Evolutionary conservation across 1,140 invertebrate species (phyloP).

Genomic region (Drosophila asahinai): DNA sequence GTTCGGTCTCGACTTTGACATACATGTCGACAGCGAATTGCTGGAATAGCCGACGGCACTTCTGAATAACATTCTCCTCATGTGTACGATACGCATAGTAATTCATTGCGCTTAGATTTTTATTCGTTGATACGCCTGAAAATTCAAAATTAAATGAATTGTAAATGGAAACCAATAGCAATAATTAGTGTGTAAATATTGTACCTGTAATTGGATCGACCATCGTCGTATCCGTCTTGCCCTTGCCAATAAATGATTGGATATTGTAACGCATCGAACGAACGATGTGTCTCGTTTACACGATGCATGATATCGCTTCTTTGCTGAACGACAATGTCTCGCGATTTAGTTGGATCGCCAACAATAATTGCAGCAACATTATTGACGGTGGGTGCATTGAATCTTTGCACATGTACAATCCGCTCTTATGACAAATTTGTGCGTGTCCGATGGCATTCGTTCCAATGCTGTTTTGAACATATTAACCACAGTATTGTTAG

Average conservation of each 20-base stretch:
- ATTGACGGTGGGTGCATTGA: too few species aligned
- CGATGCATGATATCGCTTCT: too few species aligned
- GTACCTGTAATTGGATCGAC: constrained; percentile 35
- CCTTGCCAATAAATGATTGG: constrained; percentile 85
- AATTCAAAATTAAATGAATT: constrained; percentile 39
- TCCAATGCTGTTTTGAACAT: too few species aligned
- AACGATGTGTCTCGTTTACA: background rate
- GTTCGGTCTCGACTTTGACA: background rate
- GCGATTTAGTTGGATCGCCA: constrained; percentile 4
- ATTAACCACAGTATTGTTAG: too few species aligned
- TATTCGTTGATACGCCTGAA: constrained; percentile 57
- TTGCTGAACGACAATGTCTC: too few species aligned
- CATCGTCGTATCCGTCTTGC: constrained; percentile 83
- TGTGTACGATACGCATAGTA: constrained; percentile 83
- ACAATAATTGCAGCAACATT: constrained; percentile 6
- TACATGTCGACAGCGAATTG: constrained; percentile 68
- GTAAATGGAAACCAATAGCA: constrained; percentile 28
- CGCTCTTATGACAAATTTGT: too few species aligned
- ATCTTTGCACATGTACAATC: too few species aligned
- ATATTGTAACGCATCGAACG: constrained; percentile 64
- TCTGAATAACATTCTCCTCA: constrained; percentile 61
- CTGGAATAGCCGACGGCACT: constrained; percentile 46
- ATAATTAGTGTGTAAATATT: background rate
- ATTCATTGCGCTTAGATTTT: constrained; percentile 75
- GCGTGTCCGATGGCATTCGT: too few species aligned